Percentiles rank a stretch among this genome's conserved stretches.
Conservation (phyloP, 2,888 invertebrate species). For the Pyrrhia umbra region DNA sequence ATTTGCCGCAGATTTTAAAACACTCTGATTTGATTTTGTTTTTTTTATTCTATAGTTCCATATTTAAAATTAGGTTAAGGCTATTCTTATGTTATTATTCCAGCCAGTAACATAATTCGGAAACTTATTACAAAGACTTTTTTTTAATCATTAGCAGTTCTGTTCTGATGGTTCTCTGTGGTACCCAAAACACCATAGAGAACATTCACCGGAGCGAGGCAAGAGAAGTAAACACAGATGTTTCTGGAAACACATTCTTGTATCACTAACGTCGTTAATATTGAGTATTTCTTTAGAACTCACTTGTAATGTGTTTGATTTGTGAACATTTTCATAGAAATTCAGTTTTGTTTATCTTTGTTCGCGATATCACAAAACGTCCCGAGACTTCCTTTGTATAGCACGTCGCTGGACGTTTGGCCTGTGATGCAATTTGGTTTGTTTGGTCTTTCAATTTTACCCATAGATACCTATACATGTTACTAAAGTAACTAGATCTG, state of each 20-base stretch:
- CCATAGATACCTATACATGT: too few species aligned
- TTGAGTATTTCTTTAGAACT: slow-evolving; percentile 46
- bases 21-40: too few species aligned
- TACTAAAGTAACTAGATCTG: too few species aligned
- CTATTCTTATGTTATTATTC: too few species aligned
- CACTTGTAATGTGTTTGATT: slow-evolving; percentile 4
- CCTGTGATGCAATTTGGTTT: too few species aligned
- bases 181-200: slow-evolving; percentile 11
- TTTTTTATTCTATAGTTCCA: not conserved
- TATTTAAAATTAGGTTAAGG: too few species aligned
- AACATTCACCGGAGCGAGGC: not conserved
- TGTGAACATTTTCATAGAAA: slow-evolving; percentile 32
- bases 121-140: not conserved
- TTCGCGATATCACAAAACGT: not conserved
- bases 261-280: slow-evolving; percentile 18
- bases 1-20: too few species aligned
- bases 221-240: slow-evolving; percentile 54
- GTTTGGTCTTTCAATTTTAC: too few species aligned
- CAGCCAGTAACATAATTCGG: not conserved
- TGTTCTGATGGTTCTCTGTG: too few species aligned
- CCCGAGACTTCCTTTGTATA: not conserved
- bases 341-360: slow-evolving; percentile 2
- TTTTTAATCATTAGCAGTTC: too few species aligned
- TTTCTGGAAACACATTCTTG: slow-evolving; percentile 38
- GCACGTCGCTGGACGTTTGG: too few species aligned